A percentile compares a stretch with the other conserved stretches of the same genome.
phyloP scores from a whole-genome alignment of 2,888 invertebrate genomes.

The Protodeltote pygarga region DNA sequence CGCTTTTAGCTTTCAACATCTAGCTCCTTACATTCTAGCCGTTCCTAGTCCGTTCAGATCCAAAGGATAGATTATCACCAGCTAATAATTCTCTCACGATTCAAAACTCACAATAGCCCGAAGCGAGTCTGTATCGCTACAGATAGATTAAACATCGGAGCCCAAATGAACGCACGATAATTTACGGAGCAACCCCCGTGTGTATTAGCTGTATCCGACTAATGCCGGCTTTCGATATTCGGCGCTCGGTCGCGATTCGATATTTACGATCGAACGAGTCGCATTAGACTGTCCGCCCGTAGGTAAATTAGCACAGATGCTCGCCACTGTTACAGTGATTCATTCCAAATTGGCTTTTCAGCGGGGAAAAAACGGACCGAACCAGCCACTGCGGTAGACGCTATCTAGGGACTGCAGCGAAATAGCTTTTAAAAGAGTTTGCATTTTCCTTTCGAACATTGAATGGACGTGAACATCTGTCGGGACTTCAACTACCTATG shows the following conservation, averaged over 20 bases:
- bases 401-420: conserved; percentile 76
- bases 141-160: conserved; percentile 86
- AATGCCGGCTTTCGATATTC: conserved; percentile 87
- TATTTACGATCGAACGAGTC: conserved; percentile 84
- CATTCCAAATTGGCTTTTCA: conserved; percentile 87
- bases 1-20: conserved; percentile 16
- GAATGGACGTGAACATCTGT: conserved; percentile 50
- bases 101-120: conserved; percentile 68
- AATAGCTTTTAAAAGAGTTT: conserved; percentile 81
- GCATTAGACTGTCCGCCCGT: conserved; percentile 87
- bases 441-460: conserved; percentile 63
- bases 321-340: conserved; percentile 85
- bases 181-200: conserved; percentile 84
- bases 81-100: conserved; percentile 56
- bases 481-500: conserved; percentile 35
- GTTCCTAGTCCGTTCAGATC: conserved; percentile 38
- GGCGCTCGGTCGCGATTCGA: conserved; percentile 83
- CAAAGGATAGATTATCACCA: conserved; percentile 36
- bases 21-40: conserved; percentile 30
- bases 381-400: conserved; percentile 72
- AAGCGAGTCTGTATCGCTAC: conserved; percentile 71
- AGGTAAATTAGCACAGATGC: conserved; percentile 88
- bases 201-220: conserved; percentile 87
- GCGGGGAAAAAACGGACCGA: conserved; percentile 75
- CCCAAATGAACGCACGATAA: conserved; percentile 85